Evolutionary conservation across 2,888 invertebrate genomes (phyloP).

Genomic region (Tenthredo amoena): DNA sequence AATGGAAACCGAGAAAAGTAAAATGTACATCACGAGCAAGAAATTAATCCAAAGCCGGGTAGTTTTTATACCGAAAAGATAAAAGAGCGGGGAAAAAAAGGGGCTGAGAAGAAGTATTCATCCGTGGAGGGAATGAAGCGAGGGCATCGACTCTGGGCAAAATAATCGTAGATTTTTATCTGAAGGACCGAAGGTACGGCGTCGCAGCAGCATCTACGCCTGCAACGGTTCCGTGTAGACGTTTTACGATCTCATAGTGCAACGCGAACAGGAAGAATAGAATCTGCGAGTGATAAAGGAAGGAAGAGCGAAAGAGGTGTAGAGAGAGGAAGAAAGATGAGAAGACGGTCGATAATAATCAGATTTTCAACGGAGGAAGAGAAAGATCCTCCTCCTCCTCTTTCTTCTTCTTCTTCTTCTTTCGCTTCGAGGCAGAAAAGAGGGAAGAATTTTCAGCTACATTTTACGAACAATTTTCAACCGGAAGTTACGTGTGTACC

Average conservation of each 20-base stretch:
- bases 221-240: slow-evolving; percentile 10
- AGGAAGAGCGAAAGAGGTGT: not conserved
- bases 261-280: not conserved
- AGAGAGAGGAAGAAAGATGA: not conserved
- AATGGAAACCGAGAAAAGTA: not conserved
- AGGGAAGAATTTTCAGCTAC: not conserved
- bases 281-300: not conserved
- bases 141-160: slow-evolving; percentile 11
- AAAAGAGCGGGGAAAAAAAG: not conserved
- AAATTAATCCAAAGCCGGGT: not conserved
- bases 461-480: slow-evolving; percentile 21
- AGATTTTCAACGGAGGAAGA: not conserved
- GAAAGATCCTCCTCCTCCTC: not conserved
- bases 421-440: not conserved
- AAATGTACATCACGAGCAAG: not conserved
- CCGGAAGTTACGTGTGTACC: slow-evolving; percentile 36
- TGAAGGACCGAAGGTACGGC: not conserved
- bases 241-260: slow-evolving; percentile 6
- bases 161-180: not conserved
- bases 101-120: not conserved
- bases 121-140: not conserved
- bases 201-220: not conserved
- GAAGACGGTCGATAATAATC: not conserved
- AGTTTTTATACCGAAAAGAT: not conserved
- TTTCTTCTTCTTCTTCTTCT: not conserved